Evolutionary conservation across 2,888 invertebrate genomes (phyloP), one percentile per base, ranked within the genome.

Genomic region (Drosophila mimica): DNA sequence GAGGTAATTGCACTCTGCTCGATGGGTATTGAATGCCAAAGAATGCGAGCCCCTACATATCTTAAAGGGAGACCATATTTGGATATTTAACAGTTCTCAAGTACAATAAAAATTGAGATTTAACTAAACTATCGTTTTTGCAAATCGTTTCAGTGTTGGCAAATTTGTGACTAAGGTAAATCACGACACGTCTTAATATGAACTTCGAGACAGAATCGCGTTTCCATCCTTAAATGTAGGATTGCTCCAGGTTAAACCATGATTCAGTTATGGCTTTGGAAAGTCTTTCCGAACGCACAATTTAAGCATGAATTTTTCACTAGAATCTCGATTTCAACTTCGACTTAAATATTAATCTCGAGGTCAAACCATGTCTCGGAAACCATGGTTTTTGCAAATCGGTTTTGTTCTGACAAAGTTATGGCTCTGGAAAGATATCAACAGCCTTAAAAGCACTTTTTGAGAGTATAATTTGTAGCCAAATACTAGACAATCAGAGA

Each of bases 21-120:
- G 58, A 54, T 70, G 40, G 25, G 74, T 61, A 53, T 38, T 62
- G 70, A 40, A 69, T 58, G 54, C 67, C n/a, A 56, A 51, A 48
- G 34, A 40, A 57, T 40, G 15, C 15, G 31, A 20, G 6, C 20
- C 15, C 20, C 15, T 15, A 57, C 38, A 57, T 43, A 36, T 56
- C 33, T 57, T 34, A 15, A 59, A 54, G 5, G n/a, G 17, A 3
- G 2, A 2, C n/a, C n/a, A 3, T 49, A 49, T 49, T n/a, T 48
- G 28, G 49, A 17, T 9, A 7, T 46, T 25, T 20, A 46, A 46
- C 20, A 15, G 46, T 46, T 46, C 20, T 46, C 46, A 46, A 46
- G 20, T 46, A 46, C 20, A 25, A 25, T 25, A 25, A 25, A 25
- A 25, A 25, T 25, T 25, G 25, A 25, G 25, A 25, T 25, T 13